Evolutionary conservation across 2,888 invertebrate genomes (phyloP).

Genomic region (Anaspis maculata): DNA sequence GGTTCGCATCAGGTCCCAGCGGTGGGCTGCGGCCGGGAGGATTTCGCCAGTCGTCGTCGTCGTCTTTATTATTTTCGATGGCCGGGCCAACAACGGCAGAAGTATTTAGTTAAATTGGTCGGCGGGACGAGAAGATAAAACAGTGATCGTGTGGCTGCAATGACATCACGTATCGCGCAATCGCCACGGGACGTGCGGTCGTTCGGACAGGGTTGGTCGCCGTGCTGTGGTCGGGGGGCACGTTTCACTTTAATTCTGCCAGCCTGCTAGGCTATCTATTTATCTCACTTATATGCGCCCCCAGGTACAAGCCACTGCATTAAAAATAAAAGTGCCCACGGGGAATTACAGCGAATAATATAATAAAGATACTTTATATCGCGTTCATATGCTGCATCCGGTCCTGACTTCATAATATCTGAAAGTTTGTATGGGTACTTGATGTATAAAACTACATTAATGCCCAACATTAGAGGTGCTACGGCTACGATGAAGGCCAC

Average conservation of each 20-base stretch:
- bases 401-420: too few species aligned
- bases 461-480: too few species aligned
- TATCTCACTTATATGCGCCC: conserved; percentile 37
- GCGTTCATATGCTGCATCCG: too few species aligned
- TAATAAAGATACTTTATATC: conserved; percentile 26
- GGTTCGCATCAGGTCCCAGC: too few species aligned
- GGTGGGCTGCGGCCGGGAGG: too few species aligned
- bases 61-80: conserved; percentile 22
- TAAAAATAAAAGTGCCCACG: conserved; percentile 27
- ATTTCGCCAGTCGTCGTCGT: conserved; percentile 16
- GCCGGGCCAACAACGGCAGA: conserved; percentile 17
- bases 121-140: conserved; percentile 17
- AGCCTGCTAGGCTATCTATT: conserved; percentile 31
- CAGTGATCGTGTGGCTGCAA: conserved; percentile 34
- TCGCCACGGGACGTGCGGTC: conserved; percentile 40
- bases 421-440: too few species aligned
- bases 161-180: conserved; percentile 41
- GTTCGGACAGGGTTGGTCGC: conserved; percentile 28
- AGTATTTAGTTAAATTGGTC: conserved; percentile 29
- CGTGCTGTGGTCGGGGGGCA: conserved; percentile 41
- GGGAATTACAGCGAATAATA: conserved; percentile 24
- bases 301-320: conserved; percentile 25
- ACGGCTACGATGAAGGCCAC: too few species aligned
- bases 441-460: too few species aligned
- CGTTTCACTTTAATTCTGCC: conserved; percentile 44